Evolutionary conservation across 2,888 invertebrate genomes (phyloP).

Genomic region (Sarcophaga caerulescens): DNA sequence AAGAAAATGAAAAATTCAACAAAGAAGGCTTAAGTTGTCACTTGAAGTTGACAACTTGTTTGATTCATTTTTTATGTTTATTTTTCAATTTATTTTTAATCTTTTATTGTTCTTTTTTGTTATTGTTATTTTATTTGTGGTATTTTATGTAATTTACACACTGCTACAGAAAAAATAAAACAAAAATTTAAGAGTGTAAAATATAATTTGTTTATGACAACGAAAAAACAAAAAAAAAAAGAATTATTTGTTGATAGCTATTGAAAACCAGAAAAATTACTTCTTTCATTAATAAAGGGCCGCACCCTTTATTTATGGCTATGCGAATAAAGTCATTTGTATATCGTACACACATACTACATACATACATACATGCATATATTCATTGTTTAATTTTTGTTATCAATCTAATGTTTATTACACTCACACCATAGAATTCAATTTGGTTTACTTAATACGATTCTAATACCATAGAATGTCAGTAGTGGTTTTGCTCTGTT

Average conservation of each 20-base stretch:
- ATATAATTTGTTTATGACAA: conserved; percentile 53
- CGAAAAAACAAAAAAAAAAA: background rate
- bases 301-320: conserved; percentile 63
- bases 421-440: background rate
- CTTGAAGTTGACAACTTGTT: conserved; percentile 59
- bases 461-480: background rate
- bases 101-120: background rate
- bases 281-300: conserved; percentile 42
- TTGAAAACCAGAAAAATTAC: background rate
- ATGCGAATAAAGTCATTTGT: conserved; percentile 49
- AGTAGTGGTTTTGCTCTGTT: background rate
- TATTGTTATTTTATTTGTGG: conserved; percentile 7
- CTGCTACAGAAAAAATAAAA: conserved; percentile 37
- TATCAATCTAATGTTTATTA: conserved; percentile 52
- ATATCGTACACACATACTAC: background rate
- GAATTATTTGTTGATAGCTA: conserved; percentile 42
- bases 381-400: conserved; percentile 26
- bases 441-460: background rate
- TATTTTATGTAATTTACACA: conserved; percentile 50
- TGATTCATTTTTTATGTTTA: conserved; percentile 39
- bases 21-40: conserved; percentile 59
- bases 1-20: background rate
- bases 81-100: conserved; percentile 14
- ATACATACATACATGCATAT: background rate
- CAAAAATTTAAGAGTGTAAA: conserved; percentile 36